Percentiles rank a stretch among this genome's conserved stretches.
These are phyloP conservation scores for Nannoperca obscura DNA, from an alignment of 2,797 vertebrate genomes.

Conservation along the genomic window DNA sequence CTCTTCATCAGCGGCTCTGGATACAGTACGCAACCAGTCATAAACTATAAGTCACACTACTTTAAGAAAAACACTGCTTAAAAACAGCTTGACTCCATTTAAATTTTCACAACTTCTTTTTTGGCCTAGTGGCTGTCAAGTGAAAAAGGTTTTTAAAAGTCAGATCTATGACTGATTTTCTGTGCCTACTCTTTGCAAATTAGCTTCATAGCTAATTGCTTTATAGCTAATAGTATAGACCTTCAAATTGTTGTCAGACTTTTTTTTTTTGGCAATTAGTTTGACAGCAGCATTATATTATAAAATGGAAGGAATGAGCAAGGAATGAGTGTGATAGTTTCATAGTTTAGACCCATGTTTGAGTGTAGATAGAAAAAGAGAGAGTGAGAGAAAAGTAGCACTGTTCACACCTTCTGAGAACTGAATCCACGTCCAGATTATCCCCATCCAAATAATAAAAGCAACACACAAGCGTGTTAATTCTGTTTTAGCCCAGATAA, in stretches of 20 bases:
- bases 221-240: no score
- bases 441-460: slow-evolving; percentile 43
- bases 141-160: slow-evolving; percentile 39
- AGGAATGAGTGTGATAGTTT: slow-evolving; percentile 31
- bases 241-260: slow-evolving; percentile 48
- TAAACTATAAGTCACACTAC: slow-evolving; percentile 57
- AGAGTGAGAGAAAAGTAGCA: slow-evolving; percentile 14
- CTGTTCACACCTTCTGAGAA: slow-evolving; percentile 56
- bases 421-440: slow-evolving; percentile 44
- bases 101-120: slow-evolving; percentile 34
- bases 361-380: slow-evolving; percentile 12
- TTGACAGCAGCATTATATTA: slow-evolving; percentile 66
- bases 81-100: slow-evolving; percentile 41
- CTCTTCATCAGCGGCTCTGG: slow-evolving; percentile 50
- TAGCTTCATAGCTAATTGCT: background rate
- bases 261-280: slow-evolving; percentile 58
- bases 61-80: slow-evolving; percentile 52
- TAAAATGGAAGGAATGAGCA: slow-evolving; percentile 43
- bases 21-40: slow-evolving; percentile 60
- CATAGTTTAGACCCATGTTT: slow-evolving; percentile 39
- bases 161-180: slow-evolving; percentile 32
- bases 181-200: slow-evolving; percentile 26
- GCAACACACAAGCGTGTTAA: slow-evolving; percentile 13
- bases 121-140: slow-evolving; percentile 53
- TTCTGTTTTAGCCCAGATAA: slow-evolving; percentile 43